A percentile compares a stretch with the other conserved stretches of the same genome.
These are phyloP conservation scores for Brotula barbata DNA, from an alignment of 2,797 vertebrate species.

Conservation along the genomic window DNA sequence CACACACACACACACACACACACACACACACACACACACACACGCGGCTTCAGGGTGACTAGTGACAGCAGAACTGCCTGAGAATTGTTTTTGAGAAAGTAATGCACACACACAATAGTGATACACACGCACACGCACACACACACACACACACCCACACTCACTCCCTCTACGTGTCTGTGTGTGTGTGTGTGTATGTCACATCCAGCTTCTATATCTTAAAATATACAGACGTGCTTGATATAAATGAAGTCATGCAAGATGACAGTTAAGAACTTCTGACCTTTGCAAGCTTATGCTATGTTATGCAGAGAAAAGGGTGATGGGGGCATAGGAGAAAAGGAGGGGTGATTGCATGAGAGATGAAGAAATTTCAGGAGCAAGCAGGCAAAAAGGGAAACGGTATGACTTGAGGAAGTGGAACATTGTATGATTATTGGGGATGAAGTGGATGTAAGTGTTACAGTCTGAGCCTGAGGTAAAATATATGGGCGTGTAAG, in stretches of 20 bases:
- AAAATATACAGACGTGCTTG: constrained; percentile 53
- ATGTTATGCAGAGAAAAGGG: constrained; percentile 31
- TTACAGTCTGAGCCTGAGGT: neutral
- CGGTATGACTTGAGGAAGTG: neutral
- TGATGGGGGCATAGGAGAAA: neutral
- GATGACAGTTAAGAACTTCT: constrained; percentile 66
- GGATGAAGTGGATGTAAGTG: neutral
- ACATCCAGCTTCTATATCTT: constrained; percentile 42
- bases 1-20: no score
- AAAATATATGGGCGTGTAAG: neutral
- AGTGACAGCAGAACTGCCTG: constrained; percentile 39
- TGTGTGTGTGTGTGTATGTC: constrained; percentile 33
- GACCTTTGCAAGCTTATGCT: constrained; percentile 71
- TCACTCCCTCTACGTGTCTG: constrained; percentile 21
- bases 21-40: no score
- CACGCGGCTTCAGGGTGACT: constrained; percentile 43
- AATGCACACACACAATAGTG: constrained; percentile 27
- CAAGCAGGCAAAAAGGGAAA: constrained; percentile 6
- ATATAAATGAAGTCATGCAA: constrained; percentile 71
- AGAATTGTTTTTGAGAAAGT: constrained; percentile 42
- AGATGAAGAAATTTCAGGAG: constrained; percentile 18
- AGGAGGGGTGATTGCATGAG: constrained; percentile 27
- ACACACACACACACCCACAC: no score
- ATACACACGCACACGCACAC: no score
- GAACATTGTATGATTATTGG: neutral